Percentiles rank a stretch among this genome's conserved stretches.
Evolutionary conservation across 2,113 vertebrate genomes (phyloP).

Genomic region (Apistogramma diplotaenia): DNA sequence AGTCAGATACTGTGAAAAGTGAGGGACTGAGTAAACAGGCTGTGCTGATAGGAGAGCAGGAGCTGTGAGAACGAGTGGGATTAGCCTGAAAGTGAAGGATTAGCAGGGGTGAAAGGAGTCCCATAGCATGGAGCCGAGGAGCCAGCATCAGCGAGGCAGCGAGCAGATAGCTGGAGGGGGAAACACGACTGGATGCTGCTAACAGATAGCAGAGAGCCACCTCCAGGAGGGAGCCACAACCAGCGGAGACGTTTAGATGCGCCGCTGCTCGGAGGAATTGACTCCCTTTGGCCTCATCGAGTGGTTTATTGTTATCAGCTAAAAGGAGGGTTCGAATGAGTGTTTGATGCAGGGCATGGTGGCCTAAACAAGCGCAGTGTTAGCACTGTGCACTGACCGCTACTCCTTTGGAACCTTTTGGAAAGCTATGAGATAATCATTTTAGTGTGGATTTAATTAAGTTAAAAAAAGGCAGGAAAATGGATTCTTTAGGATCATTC

Average conservation of each 20-base stretch:
- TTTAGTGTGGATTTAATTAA: background rate
- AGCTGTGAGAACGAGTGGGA: slow-evolving; percentile 44
- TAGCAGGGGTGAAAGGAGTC: slow-evolving; percentile 49
- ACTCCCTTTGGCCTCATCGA: background rate
- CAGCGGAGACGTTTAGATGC: slow-evolving; percentile 15
- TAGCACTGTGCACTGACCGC: background rate
- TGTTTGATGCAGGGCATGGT: background rate
- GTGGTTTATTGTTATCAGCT: background rate
- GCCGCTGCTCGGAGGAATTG: slow-evolving; percentile 1
- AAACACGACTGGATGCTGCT: slow-evolving; percentile 38
- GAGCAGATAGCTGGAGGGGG: slow-evolving; percentile 44
- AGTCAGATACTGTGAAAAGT: background rate
- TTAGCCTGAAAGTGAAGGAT: slow-evolving; percentile 55
- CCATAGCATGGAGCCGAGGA: slow-evolving; percentile 26
- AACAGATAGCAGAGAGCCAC: slow-evolving; percentile 19
- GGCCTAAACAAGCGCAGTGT: background rate
- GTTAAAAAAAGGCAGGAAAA: background rate
- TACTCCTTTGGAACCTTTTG: background rate
- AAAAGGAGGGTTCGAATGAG: background rate
- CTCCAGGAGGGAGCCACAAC: background rate
- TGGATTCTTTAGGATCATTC: background rate
- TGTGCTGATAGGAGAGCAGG: background rate
- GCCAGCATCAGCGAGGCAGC: slow-evolving; percentile 34
- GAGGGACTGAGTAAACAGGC: slow-evolving; percentile 12
- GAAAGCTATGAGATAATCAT: background rate